These are phyloP conservation scores for Tragelaphus imberbis DNA, from an alignment of 2,113 vertebrate genomes.

Conservation along the genomic window DNA sequence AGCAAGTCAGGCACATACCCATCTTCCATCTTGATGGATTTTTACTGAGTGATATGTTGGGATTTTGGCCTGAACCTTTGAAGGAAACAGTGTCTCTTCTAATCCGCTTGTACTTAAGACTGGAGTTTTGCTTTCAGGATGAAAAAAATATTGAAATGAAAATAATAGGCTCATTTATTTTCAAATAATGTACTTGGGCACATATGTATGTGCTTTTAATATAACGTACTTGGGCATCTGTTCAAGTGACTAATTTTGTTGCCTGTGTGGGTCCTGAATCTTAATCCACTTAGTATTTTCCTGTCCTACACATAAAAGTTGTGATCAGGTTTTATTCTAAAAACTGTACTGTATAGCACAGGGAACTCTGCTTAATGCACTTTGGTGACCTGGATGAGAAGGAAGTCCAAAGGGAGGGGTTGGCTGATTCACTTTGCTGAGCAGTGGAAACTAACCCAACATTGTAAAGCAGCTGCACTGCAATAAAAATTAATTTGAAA, in stretches of 20 bases:
- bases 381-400: not conserved
- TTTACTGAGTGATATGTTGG: not conserved
- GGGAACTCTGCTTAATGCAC: not conserved
- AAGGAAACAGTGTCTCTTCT: not conserved
- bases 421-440: not conserved
- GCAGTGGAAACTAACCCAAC: not conserved
- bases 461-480: not conserved
- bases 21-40: not conserved
- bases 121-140: constrained; percentile 13
- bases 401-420: not conserved
- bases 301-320: not conserved
- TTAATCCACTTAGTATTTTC: not conserved
- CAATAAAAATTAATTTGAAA: not conserved
- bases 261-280: not conserved
- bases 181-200: not conserved
- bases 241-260: not conserved
- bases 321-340: not conserved
- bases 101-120: not conserved
- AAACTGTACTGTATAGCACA: not conserved
- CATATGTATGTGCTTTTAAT: not conserved
- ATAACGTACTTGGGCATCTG: not conserved
- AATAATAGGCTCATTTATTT: not conserved
- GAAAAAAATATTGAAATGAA: not conserved
- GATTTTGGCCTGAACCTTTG: not conserved
- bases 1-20: not conserved